Base-by-base conservation (phyloP, 1,140 invertebrate genomes). In the Drosophila ananassae region DNA sequence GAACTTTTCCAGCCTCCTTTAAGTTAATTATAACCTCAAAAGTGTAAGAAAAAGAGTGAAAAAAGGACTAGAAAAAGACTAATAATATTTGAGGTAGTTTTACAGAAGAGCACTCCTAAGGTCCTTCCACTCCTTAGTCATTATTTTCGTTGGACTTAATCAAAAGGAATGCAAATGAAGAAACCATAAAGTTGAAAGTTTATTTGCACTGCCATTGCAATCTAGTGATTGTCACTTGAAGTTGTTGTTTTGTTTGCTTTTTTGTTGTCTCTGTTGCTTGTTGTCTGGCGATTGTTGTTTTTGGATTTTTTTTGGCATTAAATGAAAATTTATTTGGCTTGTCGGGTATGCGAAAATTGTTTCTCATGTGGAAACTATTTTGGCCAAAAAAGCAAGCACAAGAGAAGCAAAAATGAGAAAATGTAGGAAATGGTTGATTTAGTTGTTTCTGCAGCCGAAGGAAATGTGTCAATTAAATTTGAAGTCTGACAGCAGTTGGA, bases 391-490 rank as follows among this genome's bases (percentile, higher is more conserved):
- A 61, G 24, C 44, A 24, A 8, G 28, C 17, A 32, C 24, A 13
- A 28, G n/a, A 52, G 12, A 12, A 24, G 9, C 6, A 13, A 32
- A 5, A 8, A 17, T 21, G 13, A 32, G 22, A 52, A 64, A 61
- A 67, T 44, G 50, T 30, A 55, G 50, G 51, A 73, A 61, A 63
- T 60, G 66, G 58, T 24, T 47, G 34, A 28, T 37, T 30, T 39
- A 66, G 54, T 39, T 48, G 34, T 52, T 47, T 47, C 21, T 24
- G 44, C 13, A 44, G 54, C 50, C 67, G 56, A 51, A 77, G 67
- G 67, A 89, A 89, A 89, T 83, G 79, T 89, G 79, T 79, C 83
- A 89, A 89, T 89, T 89, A 89, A 89, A 89, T 89, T 89, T 77
- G 76, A 87, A 82, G 67, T 77, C 59, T 82, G 83, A 89, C 78